Evolutionary conservation across 2,888 invertebrate genomes (phyloP), one percentile per base, ranked within the genome.

Genomic region (Elegia similella): DNA sequence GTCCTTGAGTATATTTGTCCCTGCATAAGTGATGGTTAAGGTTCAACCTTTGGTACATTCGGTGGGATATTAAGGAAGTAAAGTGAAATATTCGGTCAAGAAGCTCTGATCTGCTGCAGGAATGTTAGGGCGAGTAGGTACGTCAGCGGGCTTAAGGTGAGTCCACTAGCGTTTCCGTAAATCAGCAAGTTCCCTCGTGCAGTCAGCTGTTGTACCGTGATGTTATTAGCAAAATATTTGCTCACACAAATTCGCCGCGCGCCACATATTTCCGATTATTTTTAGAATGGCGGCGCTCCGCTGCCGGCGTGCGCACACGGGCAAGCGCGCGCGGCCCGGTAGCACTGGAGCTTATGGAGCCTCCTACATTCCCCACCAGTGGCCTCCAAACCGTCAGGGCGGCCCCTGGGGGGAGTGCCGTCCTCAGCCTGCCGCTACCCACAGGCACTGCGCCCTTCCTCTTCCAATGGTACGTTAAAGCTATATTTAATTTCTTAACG

Each of bases 251-350:
- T 82, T 80, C 74, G 74, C 74, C 67, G 73, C 71, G 78, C 78
- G 84, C 81, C 76, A 84, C 84, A 88, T 89, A 86, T 89, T 89
- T 89, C 78, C 73, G 84, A 81, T 84, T 91, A 91, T 91, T 90
- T 89, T 84, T 91, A 90, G 90, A 86, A 86, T 88, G 88, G 84
- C 82, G 88, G 86, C 84, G 79, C 76, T 74, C 81, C 82, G 78
- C 78, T 76, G 75, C 73, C 73, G 69, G 70, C 68, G 73, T 70
- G 76, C 83, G 86, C 87, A 86, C 85, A 87, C 87, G 83, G 79
- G 75, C 70, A 72, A 73, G 72, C 86, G 89, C 87, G 86, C 88
- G 88, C 88, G 89, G 77, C 73, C 79, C 76, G 86, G 82, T 81
- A 77, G 81, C 84, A 82, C 78, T 81, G 86, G 83, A 84, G 84